These are phyloP conservation scores for Platynereis dumerilii DNA, from an alignment of 2,888 invertebrate genomes.

Conservation along the genomic window DNA sequence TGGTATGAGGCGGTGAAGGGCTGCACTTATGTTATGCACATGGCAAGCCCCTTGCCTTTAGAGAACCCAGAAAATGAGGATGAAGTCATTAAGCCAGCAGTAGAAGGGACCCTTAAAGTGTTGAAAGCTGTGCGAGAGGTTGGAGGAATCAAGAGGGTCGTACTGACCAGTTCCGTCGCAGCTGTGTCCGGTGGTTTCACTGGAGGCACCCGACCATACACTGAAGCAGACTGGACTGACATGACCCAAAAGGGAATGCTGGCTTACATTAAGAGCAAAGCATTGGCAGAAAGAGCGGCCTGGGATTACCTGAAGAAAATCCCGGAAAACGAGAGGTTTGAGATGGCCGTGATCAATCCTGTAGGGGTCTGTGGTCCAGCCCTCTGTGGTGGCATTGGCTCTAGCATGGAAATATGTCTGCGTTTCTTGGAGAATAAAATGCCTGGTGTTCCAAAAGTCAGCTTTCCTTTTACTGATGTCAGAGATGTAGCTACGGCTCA, in stretches of 20 bases:
- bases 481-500: constrained; percentile 65
- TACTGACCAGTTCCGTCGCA: constrained; percentile 66
- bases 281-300: constrained; percentile 67
- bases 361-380: constrained; percentile 66
- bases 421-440: constrained; percentile 58
- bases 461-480: constrained; percentile 66
- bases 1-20: constrained; percentile 59
- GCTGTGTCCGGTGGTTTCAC: constrained; percentile 54
- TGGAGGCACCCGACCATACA: neutral
- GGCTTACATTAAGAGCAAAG: constrained; percentile 65
- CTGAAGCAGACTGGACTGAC: constrained; percentile 31
- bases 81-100: constrained; percentile 64
- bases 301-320: constrained; percentile 67
- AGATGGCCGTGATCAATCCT: constrained; percentile 66
- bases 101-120: constrained; percentile 65
- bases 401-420: constrained; percentile 55
- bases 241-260: constrained; percentile 27
- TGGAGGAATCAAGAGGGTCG: constrained; percentile 65
- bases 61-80: constrained; percentile 58
- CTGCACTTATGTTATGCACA: constrained; percentile 64
- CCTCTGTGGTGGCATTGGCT: constrained; percentile 25
- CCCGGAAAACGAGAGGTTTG: constrained; percentile 57
- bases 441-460: constrained; percentile 63
- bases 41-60: constrained; percentile 64
- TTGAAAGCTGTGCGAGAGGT: constrained; percentile 64